Conservation (phyloP, 2,113 vertebrate genomes). For the Etheostoma cragini region DNA sequence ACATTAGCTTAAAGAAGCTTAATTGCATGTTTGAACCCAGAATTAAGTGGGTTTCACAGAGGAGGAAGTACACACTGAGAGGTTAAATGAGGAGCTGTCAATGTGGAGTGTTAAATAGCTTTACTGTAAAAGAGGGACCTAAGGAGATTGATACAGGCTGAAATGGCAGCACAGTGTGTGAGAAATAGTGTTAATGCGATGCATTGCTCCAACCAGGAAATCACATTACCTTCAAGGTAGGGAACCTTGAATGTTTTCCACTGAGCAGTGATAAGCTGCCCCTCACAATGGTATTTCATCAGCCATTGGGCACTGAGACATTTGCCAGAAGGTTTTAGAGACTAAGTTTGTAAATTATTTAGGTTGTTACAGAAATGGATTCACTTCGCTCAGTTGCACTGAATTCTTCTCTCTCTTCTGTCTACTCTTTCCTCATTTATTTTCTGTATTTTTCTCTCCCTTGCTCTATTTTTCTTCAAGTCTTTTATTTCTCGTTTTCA, state of each 20-base stretch:
- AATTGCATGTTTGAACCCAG: slow-evolving; percentile 20
- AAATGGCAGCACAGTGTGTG: slow-evolving; percentile 54
- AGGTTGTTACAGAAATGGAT: slow-evolving; percentile 28
- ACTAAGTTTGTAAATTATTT: neutral
- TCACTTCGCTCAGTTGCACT: neutral
- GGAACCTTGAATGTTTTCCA: slow-evolving; percentile 28
- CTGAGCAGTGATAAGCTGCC: slow-evolving; percentile 23
- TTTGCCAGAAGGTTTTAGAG: slow-evolving; percentile 27
- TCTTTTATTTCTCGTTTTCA: slow-evolving; percentile 37
- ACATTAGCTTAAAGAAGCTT: slow-evolving; percentile 33
- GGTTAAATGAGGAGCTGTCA: slow-evolving; percentile 61
- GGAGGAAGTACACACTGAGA: slow-evolving; percentile 45
- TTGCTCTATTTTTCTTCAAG: slow-evolving; percentile 54
- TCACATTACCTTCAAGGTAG: slow-evolving; percentile 60
- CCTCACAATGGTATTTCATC: slow-evolving; percentile 1
- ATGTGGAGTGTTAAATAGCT: slow-evolving; percentile 43
- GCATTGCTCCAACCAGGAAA: slow-evolving; percentile 46
- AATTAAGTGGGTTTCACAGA: slow-evolving; percentile 41
- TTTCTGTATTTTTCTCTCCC: neutral
- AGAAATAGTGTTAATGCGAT: slow-evolving; percentile 51
- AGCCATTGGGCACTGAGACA: slow-evolving; percentile 3
- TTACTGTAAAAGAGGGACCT: slow-evolving; percentile 53
- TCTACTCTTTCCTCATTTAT: neutral
- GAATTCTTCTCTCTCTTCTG: slow-evolving; percentile 1
- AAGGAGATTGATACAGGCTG: slow-evolving; percentile 61